Percentiles rank a stretch among this genome's conserved stretches.
Evolutionary conservation across 1,140 invertebrate genomes (phyloP).

Genomic region (Gryllus bimaculatus): DNA sequence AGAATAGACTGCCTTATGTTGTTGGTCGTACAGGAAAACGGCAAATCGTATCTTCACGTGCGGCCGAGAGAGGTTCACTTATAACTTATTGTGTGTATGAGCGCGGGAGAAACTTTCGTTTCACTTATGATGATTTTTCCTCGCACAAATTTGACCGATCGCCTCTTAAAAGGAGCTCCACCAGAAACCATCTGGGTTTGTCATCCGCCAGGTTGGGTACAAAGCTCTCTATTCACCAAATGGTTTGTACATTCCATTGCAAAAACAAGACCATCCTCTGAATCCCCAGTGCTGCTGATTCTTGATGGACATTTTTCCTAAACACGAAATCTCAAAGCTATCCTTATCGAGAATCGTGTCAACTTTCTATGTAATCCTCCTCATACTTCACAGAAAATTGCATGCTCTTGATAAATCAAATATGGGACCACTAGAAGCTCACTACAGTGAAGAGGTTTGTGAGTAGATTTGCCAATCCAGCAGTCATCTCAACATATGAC

Average conservation of each 20-base stretch:
- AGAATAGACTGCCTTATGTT: conserved; percentile 27
- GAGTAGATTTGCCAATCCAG: conserved; percentile 22
- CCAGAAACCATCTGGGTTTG: conserved; percentile 28
- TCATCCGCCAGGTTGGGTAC: conserved; percentile 34
- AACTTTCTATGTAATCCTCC: conserved; percentile 34
- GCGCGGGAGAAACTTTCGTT: conserved; percentile 32
- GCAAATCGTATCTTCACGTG: conserved; percentile 27
- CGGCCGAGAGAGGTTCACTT: conserved; percentile 35
- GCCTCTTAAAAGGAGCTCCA: conserved; percentile 30
- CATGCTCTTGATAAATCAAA: no score
- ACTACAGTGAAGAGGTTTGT: conserved; percentile 25
- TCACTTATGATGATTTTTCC: conserved; percentile 38
- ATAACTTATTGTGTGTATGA: conserved; percentile 33
- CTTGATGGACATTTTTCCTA: conserved; percentile 28
- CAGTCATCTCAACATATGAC: conserved; percentile 29
- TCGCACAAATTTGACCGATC: conserved; percentile 28
- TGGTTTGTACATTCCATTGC: conserved; percentile 33
- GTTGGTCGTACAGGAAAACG: conserved; percentile 24
- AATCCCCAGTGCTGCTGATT: conserved; percentile 22
- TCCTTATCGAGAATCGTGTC: conserved; percentile 29
- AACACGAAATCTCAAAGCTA: conserved; percentile 21
- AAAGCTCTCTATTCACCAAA: conserved; percentile 28
- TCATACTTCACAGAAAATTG: conserved; percentile 32
- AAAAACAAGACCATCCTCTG: conserved; percentile 22
- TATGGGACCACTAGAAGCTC: conserved; percentile 28